Evolutionary conservation across 2,888 invertebrate genomes (phyloP).

Genomic region (Drosophila cyrtoloma): DNA sequence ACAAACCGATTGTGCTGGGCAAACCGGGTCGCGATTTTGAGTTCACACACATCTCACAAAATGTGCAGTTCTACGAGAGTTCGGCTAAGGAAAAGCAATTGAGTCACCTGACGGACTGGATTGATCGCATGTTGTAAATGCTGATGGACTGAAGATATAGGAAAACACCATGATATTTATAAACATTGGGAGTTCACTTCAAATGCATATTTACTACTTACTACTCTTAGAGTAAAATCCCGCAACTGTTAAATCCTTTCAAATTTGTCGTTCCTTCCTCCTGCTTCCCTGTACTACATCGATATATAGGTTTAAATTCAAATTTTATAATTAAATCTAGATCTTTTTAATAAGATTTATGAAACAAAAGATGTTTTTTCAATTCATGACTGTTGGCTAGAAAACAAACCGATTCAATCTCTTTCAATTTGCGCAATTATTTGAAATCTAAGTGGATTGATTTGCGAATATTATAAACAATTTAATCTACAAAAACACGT

Average conservation of each 20-base stretch:
- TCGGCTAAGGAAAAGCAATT: slow-evolving; percentile 89
- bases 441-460: not conserved
- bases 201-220: slow-evolving; percentile 16
- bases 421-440: not conserved
- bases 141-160: slow-evolving; percentile 32
- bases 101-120: slow-evolving; percentile 90
- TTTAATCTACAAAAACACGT: not conserved
- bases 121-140: slow-evolving; percentile 86
- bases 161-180: slow-evolving; percentile 58
- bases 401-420: not conserved
- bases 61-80: slow-evolving; percentile 90
- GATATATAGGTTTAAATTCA: slow-evolving; percentile 30
- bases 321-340: slow-evolving; percentile 29
- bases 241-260: slow-evolving; percentile 18
- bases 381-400: not conserved
- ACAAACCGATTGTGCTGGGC: slow-evolving; percentile 89
- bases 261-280: slow-evolving; percentile 13
- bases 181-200: slow-evolving; percentile 12
- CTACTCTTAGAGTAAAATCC: slow-evolving; percentile 21
- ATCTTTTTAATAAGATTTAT: slow-evolving; percentile 23
- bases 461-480: not conserved
- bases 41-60: slow-evolving; percentile 90
- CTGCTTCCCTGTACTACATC: slow-evolving; percentile 23
- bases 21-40: slow-evolving; percentile 93
- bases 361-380: slow-evolving; percentile 22